Conservation (phyloP, 2,888 invertebrate genomes). For the Napeogenes sylphis region DNA sequence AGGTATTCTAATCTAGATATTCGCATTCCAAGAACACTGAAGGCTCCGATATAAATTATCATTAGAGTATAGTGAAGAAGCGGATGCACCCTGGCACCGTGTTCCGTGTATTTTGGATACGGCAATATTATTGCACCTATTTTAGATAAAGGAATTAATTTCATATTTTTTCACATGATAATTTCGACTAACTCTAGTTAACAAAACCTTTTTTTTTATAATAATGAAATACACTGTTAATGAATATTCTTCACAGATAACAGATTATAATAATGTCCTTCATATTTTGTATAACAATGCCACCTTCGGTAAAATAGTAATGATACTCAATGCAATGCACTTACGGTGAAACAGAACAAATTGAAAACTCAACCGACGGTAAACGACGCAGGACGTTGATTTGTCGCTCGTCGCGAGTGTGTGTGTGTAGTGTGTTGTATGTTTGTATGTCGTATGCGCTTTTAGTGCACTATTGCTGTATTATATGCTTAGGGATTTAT, state of each 20-base stretch:
- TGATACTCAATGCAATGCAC: constrained; percentile 39
- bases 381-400: constrained; percentile 60
- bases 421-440: constrained; percentile 13
- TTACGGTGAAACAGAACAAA: constrained; percentile 65
- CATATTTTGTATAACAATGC: constrained; percentile 3
- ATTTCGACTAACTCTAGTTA: no score
- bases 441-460: no score
- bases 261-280: not conserved
- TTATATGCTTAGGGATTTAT: not conserved
- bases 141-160: not conserved
- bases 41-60: constrained; percentile 60
- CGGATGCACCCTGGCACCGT: constrained; percentile 42
- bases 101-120: constrained; percentile 6
- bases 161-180: not conserved
- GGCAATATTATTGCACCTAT: not conserved
- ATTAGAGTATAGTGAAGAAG: constrained; percentile 60
- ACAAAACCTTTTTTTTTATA: no score
- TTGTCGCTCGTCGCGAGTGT: constrained; percentile 57
- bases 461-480: not conserved
- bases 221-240: no score
- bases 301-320: constrained; percentile 15
- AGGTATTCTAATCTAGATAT: constrained; percentile 22
- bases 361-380: constrained; percentile 69
- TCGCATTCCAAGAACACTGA: constrained; percentile 27
- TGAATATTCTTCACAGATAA: not conserved